Base-by-base conservation (phyloP, 1,140 invertebrate species). In the Plutomurus gul region DNA sequence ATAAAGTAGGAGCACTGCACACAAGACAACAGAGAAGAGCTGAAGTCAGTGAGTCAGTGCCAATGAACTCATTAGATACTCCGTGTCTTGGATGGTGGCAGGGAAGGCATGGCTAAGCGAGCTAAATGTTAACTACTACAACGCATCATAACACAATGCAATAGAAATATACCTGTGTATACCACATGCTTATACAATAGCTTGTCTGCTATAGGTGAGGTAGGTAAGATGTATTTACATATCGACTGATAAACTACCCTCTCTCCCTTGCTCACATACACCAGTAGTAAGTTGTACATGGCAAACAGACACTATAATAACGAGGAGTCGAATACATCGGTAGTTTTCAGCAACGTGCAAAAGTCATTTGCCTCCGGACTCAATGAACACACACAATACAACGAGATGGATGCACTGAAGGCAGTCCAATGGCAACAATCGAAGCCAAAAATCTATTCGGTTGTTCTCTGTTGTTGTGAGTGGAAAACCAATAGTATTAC, bases 1-100 rank as follows among this genome's bases (percentile, higher is more conserved):
- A 65, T 65, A 2, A n/a, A 10, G 39, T 43, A 43, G n/a, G 39
- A 56, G 33, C n/a, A n/a, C n/a, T n/a, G n/a, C n/a, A 27, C 22
- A 46, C 37, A 43, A 71, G 33, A 71, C 33, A 71, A 71, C 20
- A 40, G n/a, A 70, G 30, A 72, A 20, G 70, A 43, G 25, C 37
- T 73, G n/a, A 40, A 73, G 18, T 46, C 20, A 73, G 70, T 73
- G 73, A 43, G 36, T 75, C 73, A 75, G 73, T 75, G 73, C 27
- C 73, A 75, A 75, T 75, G 73, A 75, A 75, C 73, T 75, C 73
- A 75, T 75, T 75, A 75, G 40, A 40, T 65, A 11, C 56, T 65
- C 56, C 56, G 56, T 65, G 56, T 65, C 56, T 65, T 65, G 56
- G 56, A 65, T 65, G 56, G 56, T 65, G 56, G 56, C 56, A 65